phyloP scores from a whole-genome alignment of 2,113 vertebrate genomes.

The Mustela lutreola region DNA sequence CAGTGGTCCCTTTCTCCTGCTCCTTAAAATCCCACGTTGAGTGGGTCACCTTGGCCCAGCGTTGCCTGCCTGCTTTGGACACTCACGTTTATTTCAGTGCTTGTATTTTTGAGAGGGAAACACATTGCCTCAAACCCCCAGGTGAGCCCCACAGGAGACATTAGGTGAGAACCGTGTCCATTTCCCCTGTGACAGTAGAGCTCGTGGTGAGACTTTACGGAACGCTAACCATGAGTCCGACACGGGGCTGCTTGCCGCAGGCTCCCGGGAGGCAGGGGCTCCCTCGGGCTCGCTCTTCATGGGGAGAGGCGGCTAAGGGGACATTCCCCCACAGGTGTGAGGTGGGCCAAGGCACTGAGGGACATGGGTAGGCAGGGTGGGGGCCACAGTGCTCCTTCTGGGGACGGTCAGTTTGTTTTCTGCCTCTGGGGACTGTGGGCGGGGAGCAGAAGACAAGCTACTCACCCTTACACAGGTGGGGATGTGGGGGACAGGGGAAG shows the following conservation, averaged over 20 bases:
- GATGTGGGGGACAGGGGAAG: background rate
- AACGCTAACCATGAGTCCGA: accelerated
- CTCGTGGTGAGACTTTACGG: accelerated
- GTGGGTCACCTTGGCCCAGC: background rate
- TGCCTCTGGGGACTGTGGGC: background rate
- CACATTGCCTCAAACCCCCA: no score
- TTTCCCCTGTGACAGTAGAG: accelerated
- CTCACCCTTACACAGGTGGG: background rate
- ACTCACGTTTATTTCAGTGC: background rate
- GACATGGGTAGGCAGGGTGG: accelerated
- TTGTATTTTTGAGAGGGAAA: background rate
- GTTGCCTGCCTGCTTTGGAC: accelerated
- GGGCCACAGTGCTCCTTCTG: background rate
- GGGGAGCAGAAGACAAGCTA: no score
- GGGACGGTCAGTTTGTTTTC: no score
- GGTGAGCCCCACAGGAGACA: accelerated
- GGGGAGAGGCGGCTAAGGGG: background rate
- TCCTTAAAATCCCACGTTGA: no score
- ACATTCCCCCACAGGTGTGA: background rate
- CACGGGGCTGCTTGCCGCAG: accelerated
- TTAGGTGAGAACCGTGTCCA: background rate
- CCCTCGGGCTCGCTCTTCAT: background rate
- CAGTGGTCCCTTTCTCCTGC: accelerated
- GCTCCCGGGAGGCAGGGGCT: background rate
- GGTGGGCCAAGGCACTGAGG: background rate